Conservation (phyloP, 2,113 vertebrate genomes). For the Synodontis membranacea region DNA sequence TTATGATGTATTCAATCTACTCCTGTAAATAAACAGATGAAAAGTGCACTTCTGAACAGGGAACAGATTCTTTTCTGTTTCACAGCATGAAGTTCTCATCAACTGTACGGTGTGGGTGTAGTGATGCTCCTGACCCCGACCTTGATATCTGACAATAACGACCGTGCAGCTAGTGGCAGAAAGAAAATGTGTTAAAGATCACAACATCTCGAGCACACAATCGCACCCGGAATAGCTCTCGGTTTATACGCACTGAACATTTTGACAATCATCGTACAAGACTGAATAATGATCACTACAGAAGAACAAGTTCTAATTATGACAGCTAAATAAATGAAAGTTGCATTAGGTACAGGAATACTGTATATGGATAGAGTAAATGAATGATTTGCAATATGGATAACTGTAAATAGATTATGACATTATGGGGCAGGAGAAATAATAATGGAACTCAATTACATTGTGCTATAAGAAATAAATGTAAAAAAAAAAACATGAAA, state of each 20-base stretch:
- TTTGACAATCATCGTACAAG: not conserved
- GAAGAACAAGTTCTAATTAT: not conserved
- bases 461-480: too few relatives aligned
- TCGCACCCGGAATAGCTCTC: not conserved
- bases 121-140: not conserved
- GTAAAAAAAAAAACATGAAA: not conserved
- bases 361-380: not conserved
- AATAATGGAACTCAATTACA: not conserved
- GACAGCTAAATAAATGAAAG: not conserved
- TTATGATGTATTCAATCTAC: not conserved
- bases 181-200: not conserved
- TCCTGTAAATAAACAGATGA: not conserved
- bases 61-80: not conserved
- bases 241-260: not conserved
- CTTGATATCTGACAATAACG: not conserved
- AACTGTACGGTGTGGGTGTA: not conserved
- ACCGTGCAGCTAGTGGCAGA: not conserved
- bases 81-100: not conserved
- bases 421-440: not conserved
- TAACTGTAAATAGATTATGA: not conserved
- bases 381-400: not conserved
- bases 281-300: not conserved
- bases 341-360: not conserved
- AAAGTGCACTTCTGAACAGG: not conserved
- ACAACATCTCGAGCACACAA: not conserved